Percentiles rank a stretch among this genome's conserved stretches.
Evolutionary conservation across 2,113 vertebrate species (phyloP).

Genomic region (Oostethus manadensis): DNA sequence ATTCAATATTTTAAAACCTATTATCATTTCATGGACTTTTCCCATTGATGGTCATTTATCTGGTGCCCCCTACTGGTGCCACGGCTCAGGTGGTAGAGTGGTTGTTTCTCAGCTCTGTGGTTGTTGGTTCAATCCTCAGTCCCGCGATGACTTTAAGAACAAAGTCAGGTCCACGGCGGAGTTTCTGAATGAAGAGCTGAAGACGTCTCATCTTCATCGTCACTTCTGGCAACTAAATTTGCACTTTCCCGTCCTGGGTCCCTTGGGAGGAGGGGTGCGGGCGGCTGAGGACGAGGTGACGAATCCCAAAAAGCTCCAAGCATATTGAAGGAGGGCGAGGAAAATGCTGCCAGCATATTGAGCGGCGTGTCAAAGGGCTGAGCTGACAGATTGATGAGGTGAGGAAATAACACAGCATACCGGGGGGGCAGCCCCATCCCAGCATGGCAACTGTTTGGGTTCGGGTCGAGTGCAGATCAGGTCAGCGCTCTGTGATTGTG

Average conservation of each 20-base stretch:
- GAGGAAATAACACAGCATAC: conserved; percentile 81
- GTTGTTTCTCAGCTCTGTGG: too few species aligned
- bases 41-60: too few species aligned
- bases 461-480: conserved; percentile 70
- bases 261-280: conserved; percentile 10
- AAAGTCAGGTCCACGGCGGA: too few species aligned
- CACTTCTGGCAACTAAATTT: conserved; percentile 10
- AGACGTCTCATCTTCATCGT: background rate
- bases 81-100: too few species aligned
- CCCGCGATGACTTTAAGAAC: too few species aligned
- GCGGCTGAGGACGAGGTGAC: conserved; percentile 69
- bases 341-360: conserved; percentile 84
- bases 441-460: conserved; percentile 50
- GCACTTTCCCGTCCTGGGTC: background rate
- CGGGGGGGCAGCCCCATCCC: conserved; percentile 50
- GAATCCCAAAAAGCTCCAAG: conserved; percentile 79
- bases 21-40: too few species aligned
- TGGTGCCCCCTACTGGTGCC: too few species aligned
- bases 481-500: conserved; percentile 86
- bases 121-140: too few species aligned
- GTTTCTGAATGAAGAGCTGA: too few species aligned
- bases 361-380: conserved; percentile 82
- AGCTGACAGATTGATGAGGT: conserved; percentile 94
- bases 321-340: conserved; percentile 78
- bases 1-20: too few species aligned